These are phyloP conservation scores for Corynorhinus townsendii DNA, from an alignment of 2,113 vertebrate genomes.

Conservation along the genomic window DNA sequence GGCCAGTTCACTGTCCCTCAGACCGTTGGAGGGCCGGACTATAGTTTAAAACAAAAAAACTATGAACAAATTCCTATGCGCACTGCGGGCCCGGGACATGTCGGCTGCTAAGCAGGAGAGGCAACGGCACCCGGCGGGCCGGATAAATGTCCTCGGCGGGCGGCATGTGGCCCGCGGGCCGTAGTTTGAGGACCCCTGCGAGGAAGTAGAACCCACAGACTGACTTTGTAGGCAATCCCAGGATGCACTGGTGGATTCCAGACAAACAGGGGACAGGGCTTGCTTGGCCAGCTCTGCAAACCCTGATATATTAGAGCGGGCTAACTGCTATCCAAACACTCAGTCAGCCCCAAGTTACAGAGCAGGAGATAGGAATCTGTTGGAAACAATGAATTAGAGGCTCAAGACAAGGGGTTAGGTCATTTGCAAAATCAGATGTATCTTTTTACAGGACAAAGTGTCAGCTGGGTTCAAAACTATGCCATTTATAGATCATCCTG, in stretches of 20 bases:
- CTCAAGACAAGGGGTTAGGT: constrained; percentile 55
- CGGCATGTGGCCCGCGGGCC: too few relatives aligned
- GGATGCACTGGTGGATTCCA: neutral
- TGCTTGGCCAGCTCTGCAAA: neutral
- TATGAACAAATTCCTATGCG: too few relatives aligned
- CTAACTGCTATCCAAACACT: constrained; percentile 30
- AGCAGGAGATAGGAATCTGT: constrained; percentile 39
- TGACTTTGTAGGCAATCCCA: neutral
- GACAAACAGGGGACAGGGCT: neutral
- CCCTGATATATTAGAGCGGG: neutral
- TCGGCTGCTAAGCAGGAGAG: too few relatives aligned
- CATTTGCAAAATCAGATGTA: constrained; percentile 73
- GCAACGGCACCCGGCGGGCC: too few relatives aligned
- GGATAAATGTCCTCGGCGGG: too few relatives aligned
- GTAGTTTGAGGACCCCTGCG: too few relatives aligned
- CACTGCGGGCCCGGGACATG: too few relatives aligned
- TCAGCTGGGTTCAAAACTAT: constrained; percentile 70
- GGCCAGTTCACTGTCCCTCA: too few relatives aligned
- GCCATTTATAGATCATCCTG: constrained; percentile 74
- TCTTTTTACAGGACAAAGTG: constrained; percentile 37
- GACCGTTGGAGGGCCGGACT: too few relatives aligned
- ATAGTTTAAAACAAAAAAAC: too few relatives aligned
- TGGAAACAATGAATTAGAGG: constrained; percentile 74
- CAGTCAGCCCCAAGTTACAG: neutral
- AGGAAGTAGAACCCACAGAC: fast-evolving